These are phyloP conservation scores for Mormoops blainvillei DNA, from an alignment of 2,113 vertebrate species.

Conservation along the genomic window DNA sequence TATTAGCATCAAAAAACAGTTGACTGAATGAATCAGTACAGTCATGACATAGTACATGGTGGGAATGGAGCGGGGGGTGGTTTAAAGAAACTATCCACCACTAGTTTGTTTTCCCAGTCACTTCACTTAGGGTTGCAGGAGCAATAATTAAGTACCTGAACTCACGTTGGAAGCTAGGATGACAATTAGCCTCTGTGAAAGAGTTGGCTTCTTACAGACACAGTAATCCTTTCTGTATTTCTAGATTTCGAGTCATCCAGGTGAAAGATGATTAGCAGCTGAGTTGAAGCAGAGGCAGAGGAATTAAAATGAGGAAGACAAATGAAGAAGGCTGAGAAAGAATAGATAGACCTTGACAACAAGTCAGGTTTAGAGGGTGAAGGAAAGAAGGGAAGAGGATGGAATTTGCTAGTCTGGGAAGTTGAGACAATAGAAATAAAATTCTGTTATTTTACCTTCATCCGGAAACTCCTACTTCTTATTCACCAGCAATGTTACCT, in stretches of 20 bases:
- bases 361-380: neutral
- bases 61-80: rapidly evolving
- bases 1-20: neutral
- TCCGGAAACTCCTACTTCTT: neutral
- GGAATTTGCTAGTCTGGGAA: neutral
- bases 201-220: neutral
- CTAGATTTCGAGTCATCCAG: neutral
- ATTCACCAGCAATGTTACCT: neutral
- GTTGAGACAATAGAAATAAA: neutral
- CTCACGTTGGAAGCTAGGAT: neutral
- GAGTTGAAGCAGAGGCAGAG: neutral
- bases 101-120: neutral
- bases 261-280: conserved; percentile 4
- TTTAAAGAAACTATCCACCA: neutral
- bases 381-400: neutral
- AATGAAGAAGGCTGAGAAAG: neutral
- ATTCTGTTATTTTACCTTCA: neutral
- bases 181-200: neutral
- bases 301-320: neutral
- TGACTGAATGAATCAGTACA: neutral
- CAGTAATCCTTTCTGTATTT: neutral
- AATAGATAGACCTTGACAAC: neutral
- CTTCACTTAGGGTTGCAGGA: neutral
- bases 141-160: neutral
- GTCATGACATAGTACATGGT: neutral